Evolutionary conservation across 2,113 vertebrate species (phyloP), one percentile per base, ranked within the genome.

Genomic region (Amazona vittata): DNA sequence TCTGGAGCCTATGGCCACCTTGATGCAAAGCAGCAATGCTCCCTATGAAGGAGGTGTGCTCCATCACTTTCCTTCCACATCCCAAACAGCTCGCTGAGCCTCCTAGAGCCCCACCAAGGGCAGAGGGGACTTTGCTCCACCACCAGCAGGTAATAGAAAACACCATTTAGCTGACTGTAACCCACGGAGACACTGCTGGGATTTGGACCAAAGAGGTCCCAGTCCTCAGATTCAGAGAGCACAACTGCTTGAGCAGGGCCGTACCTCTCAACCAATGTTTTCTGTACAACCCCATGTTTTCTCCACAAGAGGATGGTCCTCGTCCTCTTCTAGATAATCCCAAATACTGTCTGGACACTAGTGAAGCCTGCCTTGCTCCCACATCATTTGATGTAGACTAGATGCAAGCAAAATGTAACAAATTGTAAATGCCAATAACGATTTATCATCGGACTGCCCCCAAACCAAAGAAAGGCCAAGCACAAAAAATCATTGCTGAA

Each of bases 241-340:
- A 7, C 37, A 68, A 29, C 3, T 0, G 0, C 49, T 44, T 33
- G 28, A 49, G 21, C 55, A 35, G 29, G 47, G 35, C 49, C 25
- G 11, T 50, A 35, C 17, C 67, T 80, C 75, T 1, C 0, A 12
- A 22, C 21, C 20, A 0, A 0, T 0, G 0, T 8, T 12, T 57
- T 31, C 44, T 57, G 33, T 29, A 25, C 41, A 35, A 35, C 55
- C 55, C 21, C 0, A 0, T 0, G 0, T 10, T 12, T 59, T n/a
- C 44, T 69, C 29, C 35, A 25, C 43, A 33, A 47, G 16, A 69
- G 16, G 11, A 17, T 1, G 1, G 33, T 25, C 25, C 28, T 28
- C 31, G 21, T 33, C 9, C 22, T 8, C 31, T 68, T 63, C 43
- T 18, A 43, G 55, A 35, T 43, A 82, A 50, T 10, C 50, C 19